phyloP scores from a whole-genome alignment of 2,797 vertebrate species.

The Gallirallus australis region DNA sequence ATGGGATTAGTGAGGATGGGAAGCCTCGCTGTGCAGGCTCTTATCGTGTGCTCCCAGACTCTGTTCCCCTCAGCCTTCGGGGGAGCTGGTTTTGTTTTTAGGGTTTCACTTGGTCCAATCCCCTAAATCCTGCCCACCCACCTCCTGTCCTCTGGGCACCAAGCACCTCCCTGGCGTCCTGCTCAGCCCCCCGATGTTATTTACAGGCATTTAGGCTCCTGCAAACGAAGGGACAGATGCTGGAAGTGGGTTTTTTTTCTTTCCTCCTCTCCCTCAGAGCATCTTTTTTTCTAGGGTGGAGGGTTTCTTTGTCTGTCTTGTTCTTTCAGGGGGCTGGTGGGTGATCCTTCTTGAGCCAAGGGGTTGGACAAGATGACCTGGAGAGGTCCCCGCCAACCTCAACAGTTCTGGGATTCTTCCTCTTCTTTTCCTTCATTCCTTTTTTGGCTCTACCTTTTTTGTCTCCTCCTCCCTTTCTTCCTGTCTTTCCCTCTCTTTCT shows the following conservation, averaged over 20 bases:
- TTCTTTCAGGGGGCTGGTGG: not conserved
- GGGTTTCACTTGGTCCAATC: not conserved
- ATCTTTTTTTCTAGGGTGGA: not conserved
- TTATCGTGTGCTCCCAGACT: fast-evolving
- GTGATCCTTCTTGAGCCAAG: not conserved
- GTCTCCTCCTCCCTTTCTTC: too few species aligned
- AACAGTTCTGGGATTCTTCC: fast-evolving
- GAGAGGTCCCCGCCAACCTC: not conserved
- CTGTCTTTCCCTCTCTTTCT: not conserved
- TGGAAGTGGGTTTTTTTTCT: not conserved
- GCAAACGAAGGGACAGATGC: not conserved
- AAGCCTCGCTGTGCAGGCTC: not conserved
- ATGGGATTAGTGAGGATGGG: not conserved
- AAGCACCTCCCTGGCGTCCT: fast-evolving
- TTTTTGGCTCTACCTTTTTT: too few species aligned
- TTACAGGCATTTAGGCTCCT: not conserved
- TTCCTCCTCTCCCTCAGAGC: not conserved
- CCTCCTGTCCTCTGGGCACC: not conserved
- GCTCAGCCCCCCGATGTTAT: not conserved
- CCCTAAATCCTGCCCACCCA: not conserved
- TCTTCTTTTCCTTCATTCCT: not conserved
- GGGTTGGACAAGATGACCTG: not conserved
- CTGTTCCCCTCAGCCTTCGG: not conserved
- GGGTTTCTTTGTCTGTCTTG: not conserved
- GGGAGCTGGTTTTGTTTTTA: not conserved